phyloP scores from a whole-genome alignment of 2,113 vertebrate species.

The Euleptes europaea region DNA sequence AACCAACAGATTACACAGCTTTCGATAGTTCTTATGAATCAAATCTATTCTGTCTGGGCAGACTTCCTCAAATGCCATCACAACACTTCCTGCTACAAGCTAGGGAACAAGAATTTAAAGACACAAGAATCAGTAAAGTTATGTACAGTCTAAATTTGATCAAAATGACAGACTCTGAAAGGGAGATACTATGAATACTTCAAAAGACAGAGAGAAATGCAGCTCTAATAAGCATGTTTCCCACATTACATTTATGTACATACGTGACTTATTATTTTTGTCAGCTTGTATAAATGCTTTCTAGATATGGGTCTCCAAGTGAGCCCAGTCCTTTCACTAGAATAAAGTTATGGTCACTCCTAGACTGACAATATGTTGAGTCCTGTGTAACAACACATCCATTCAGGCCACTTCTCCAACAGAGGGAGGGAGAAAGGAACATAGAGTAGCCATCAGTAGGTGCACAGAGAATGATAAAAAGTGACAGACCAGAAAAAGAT shows the following conservation, averaged over 20 bases:
- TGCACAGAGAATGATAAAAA: background rate
- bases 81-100: slow-evolving; percentile 96
- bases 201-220: background rate
- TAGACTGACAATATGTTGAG: background rate
- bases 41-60: slow-evolving; percentile 97
- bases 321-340: background rate
- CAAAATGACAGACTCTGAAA: background rate
- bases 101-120: slow-evolving; percentile 68
- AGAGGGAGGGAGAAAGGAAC: background rate
- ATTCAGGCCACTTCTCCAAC: background rate
- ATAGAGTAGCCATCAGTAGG: background rate
- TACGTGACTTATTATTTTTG: background rate
- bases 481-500: background rate
- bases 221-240: background rate
- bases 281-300: background rate
- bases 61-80: slow-evolving; percentile 98
- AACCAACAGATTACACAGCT: slow-evolving; percentile 93
- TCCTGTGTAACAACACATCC: no score
- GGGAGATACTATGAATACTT: background rate
- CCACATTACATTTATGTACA: background rate
- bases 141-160: background rate
- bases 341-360: background rate
- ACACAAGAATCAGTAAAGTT: background rate
- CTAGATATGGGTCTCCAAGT: background rate
- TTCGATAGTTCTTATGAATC: slow-evolving; percentile 98